A percentile compares a stretch with the other conserved stretches of the same genome.
Conservation (phyloP, 2,797 vertebrate genomes). For the Siniperca scherzeri region DNA sequence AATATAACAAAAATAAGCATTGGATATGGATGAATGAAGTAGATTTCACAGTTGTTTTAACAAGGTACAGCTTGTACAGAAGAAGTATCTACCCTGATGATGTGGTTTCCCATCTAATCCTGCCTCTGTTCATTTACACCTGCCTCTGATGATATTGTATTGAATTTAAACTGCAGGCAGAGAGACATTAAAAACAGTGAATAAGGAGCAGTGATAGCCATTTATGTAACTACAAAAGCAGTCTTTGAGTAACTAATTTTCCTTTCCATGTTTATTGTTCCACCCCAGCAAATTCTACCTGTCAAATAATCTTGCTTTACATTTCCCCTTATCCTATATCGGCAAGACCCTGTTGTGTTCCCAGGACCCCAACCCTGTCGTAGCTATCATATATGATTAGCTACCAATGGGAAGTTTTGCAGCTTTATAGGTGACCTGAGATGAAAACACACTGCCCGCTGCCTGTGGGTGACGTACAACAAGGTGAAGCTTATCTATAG, state of each 20-base stretch:
- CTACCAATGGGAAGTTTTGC: not conserved
- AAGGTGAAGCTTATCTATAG: slow-evolving; percentile 29
- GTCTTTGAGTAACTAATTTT: not conserved
- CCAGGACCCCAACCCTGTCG: slow-evolving; percentile 1
- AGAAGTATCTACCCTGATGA: not conserved
- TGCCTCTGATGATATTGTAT: not conserved
- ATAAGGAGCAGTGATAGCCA: not conserved
- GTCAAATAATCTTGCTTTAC: slow-evolving; percentile 10
- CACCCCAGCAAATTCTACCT: not conserved
- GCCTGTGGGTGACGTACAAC: slow-evolving; percentile 8
- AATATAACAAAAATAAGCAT: slow-evolving; percentile 6
- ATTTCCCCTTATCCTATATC: slow-evolving; percentile 9
- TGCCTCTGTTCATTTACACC: not conserved
- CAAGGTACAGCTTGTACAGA: not conserved
- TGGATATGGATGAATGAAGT: not conserved
- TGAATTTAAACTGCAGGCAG: not conserved
- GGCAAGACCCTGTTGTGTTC: slow-evolving; percentile 13
- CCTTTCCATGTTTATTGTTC: slow-evolving; percentile 1
- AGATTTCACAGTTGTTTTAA: slow-evolving; percentile 18
- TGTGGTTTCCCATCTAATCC: not conserved
- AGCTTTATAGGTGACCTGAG: slow-evolving; percentile 31
- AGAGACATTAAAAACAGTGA: not conserved
- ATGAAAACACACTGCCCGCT: slow-evolving; percentile 39
- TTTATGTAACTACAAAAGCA: not conserved
- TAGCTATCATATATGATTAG: slow-evolving; percentile 34